These are phyloP conservation scores for Dinocampus coccinellae DNA, from an alignment of 2,888 invertebrate species.

Conservation along the genomic window DNA sequence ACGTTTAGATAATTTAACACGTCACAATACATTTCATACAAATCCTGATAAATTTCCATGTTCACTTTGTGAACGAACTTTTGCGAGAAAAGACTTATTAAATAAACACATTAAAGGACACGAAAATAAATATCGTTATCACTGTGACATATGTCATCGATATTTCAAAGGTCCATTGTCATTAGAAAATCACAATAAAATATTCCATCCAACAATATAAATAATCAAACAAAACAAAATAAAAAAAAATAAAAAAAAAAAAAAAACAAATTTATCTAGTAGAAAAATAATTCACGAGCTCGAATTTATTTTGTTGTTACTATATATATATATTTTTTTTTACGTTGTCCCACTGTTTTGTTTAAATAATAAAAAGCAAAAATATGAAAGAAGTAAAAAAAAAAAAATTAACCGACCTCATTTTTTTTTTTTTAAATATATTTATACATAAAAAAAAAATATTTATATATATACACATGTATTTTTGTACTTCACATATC, in stretches of 20 bases:
- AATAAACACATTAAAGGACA: slow-evolving; percentile 64
- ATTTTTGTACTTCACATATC: not conserved
- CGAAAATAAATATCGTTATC: slow-evolving; percentile 58
- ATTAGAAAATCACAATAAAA: slow-evolving; percentile 55
- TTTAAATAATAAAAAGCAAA: not conserved
- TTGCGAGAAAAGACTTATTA: slow-evolving; percentile 62
- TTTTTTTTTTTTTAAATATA: not conserved
- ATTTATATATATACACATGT: not conserved
- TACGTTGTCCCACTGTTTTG: no score
- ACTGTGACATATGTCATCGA: slow-evolving; percentile 58
- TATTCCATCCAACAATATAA: slow-evolving; percentile 43
- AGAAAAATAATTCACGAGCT: not conserved
- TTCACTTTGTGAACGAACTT: slow-evolving; percentile 59
- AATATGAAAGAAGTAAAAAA: not conserved
- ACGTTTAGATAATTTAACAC: slow-evolving; percentile 61
- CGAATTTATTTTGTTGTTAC: no score
- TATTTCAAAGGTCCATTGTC: slow-evolving; percentile 60
- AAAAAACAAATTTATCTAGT: no score
- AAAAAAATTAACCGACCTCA: not conserved
- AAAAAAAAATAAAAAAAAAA: slow-evolving; percentile 10
- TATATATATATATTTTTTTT: no score
- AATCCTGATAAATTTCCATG: slow-evolving; percentile 65
- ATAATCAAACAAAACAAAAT: slow-evolving; percentile 2
- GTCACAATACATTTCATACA: slow-evolving; percentile 62
- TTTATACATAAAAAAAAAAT: not conserved